Conservation (phyloP, 1,140 invertebrate genomes). For the Ostrea denselamellosa region DNA sequence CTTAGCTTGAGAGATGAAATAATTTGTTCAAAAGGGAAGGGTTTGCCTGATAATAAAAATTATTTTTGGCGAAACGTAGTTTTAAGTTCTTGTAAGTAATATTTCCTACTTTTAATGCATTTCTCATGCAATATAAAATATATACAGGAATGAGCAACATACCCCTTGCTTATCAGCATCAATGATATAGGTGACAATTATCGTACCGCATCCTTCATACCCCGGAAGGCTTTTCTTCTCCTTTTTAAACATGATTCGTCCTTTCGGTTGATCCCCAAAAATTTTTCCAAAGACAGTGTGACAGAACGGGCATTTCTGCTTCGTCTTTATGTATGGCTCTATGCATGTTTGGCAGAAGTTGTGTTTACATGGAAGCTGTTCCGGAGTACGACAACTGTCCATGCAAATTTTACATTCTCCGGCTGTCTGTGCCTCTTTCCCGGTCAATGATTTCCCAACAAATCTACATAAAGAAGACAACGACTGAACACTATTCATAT, state of each 20-base stretch:
- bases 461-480: neutral
- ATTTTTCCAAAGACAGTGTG: constrained; percentile 22
- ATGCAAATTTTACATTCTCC: constrained; percentile 51
- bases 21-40: no score
- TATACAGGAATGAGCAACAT: neutral
- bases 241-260: neutral
- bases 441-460: neutral
- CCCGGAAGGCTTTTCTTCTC: neutral
- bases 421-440: neutral
- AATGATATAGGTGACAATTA: neutral
- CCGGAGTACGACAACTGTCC: constrained; percentile 23
- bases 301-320: constrained; percentile 47
- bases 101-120: neutral
- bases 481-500: no score
- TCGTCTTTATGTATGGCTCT: constrained; percentile 41
- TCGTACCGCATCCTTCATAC: neutral
- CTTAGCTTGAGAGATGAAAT: no score
- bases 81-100: constrained; percentile 17
- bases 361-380: constrained; percentile 24
- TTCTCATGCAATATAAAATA: neutral
- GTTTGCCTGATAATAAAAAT: no score
- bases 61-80: no score
- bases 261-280: neutral
- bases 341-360: constrained; percentile 46
- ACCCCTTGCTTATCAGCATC: neutral